phyloP scores from a whole-genome alignment of 2,113 vertebrate species.

The Acanthochromis polyacanthus region DNA sequence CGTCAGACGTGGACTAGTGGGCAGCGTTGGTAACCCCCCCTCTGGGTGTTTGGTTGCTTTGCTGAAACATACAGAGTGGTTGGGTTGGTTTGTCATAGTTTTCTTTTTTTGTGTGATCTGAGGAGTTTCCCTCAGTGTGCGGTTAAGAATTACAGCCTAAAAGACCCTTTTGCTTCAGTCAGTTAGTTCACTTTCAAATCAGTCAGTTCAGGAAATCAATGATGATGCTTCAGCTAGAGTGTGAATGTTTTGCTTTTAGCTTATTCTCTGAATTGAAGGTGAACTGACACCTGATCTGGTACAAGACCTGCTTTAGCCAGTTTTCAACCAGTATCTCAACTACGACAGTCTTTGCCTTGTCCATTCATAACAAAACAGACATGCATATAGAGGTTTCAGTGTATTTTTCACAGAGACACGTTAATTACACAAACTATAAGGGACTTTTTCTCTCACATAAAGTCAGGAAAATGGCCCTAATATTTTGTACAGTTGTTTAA shows the following conservation, averaged over 20 bases:
- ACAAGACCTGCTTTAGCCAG: conserved; percentile 11
- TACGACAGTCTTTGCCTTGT: background rate
- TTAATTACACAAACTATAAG: conserved; percentile 29
- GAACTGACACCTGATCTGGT: conserved; percentile 14
- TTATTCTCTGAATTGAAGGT: conserved; percentile 19
- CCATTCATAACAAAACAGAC: too few relatives aligned
- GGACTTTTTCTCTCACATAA: conserved; percentile 1
- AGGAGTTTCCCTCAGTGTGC: conserved; percentile 20
- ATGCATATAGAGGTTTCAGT: background rate
- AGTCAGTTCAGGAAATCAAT: conserved; percentile 31
- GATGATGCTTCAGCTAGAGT: conserved; percentile 5
- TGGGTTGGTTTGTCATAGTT: conserved; percentile 32
- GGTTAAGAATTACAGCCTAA: conserved; percentile 1
- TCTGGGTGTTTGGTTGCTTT: conserved; percentile 15
- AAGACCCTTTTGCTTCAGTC: conserved; percentile 24
- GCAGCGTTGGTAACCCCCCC: conserved; percentile 21
- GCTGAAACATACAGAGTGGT: conserved; percentile 17
- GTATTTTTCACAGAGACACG: conserved; percentile 14
- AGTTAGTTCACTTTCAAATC: conserved; percentile 38
- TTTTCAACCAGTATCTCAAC: conserved; percentile 18
- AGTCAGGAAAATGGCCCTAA: conserved; percentile 1
- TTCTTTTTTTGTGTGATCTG: conserved; percentile 29
- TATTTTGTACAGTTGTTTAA: conserved; percentile 39
- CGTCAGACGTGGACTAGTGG: conserved; percentile 94
- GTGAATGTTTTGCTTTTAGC: conserved; percentile 24